phyloP scores from a whole-genome alignment of 2,797 vertebrate species.

The Pogoniulus pusillus region DNA sequence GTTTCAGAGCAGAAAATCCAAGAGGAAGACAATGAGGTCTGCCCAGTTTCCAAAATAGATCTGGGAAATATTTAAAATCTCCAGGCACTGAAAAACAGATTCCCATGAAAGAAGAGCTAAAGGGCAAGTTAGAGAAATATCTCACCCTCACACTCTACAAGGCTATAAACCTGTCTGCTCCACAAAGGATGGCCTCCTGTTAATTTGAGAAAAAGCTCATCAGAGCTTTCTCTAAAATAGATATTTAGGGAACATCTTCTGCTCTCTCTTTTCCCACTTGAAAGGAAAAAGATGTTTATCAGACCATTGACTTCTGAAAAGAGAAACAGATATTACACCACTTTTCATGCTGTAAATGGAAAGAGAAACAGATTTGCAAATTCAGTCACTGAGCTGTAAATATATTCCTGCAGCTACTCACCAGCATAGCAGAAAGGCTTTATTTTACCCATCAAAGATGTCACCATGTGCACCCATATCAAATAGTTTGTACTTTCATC shows the following conservation, averaged over 20 bases:
- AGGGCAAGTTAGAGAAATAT: slow-evolving; percentile 43
- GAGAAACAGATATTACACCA: slow-evolving; percentile 22
- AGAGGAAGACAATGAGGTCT: slow-evolving; percentile 41
- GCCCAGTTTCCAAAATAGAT: slow-evolving; percentile 40
- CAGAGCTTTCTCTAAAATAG: slow-evolving; percentile 18
- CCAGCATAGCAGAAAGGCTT: not conserved
- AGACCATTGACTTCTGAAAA: slow-evolving; percentile 15
- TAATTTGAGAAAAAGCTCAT: slow-evolving; percentile 43
- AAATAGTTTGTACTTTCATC: slow-evolving; percentile 42
- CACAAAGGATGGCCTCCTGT: not conserved
- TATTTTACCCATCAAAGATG: slow-evolving; percentile 33
- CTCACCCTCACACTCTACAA: not conserved
- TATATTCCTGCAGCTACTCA: slow-evolving; percentile 19
- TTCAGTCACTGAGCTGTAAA: slow-evolving; percentile 39
- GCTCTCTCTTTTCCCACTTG: not conserved
- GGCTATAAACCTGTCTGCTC: slow-evolving; percentile 7
- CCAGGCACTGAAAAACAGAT: slow-evolving; percentile 36
- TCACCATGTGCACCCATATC: not conserved
- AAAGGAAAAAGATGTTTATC: slow-evolving; percentile 36
- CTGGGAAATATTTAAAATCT: slow-evolving; percentile 33
- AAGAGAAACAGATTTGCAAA: slow-evolving; percentile 37
- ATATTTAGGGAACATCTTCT: slow-evolving; percentile 13
- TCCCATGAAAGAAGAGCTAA: slow-evolving; percentile 28
- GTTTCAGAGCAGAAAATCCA: slow-evolving; percentile 47
- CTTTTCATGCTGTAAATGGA: slow-evolving; percentile 6